phyloP scores from a whole-genome alignment of 1,140 invertebrate species.

The Sogatella furcifera region DNA sequence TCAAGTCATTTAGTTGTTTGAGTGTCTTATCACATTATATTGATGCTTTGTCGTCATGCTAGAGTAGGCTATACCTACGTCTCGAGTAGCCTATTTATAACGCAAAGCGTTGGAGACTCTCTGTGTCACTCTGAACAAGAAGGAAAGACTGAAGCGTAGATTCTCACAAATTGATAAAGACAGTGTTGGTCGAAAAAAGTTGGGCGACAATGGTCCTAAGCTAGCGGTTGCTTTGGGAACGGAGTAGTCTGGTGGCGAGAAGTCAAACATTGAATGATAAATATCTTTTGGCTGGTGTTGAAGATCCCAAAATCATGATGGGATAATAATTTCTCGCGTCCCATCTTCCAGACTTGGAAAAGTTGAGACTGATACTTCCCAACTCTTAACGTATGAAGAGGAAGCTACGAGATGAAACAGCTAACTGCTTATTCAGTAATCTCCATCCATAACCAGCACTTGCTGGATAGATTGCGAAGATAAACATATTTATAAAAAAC shows the following conservation, averaged over 20 bases:
- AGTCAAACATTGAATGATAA: constrained; percentile 79
- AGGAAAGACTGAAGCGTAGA: constrained; percentile 67
- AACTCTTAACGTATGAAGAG: constrained; percentile 97
- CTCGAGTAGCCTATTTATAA: constrained; percentile 93
- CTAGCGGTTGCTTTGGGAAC: constrained; percentile 50
- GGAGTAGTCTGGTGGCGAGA: constrained; percentile 53
- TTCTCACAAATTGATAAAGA: constrained; percentile 74
- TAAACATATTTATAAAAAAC: no score
- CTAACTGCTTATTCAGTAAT: no score
- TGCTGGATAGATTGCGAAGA: no score
- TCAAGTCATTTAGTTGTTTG: no score
- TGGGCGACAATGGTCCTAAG: constrained; percentile 79
- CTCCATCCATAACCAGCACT: no score
- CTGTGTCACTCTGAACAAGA: constrained; percentile 79
- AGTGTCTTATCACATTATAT: no score
- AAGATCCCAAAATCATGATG: constrained; percentile 98
- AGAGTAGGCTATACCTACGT: no score
- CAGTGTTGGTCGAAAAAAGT: constrained; percentile 68
- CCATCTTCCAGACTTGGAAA: constrained; percentile 92
- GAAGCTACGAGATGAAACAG: constrained; percentile 95
- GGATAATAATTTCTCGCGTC: constrained; percentile 92
- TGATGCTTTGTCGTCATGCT: constrained; percentile 80
- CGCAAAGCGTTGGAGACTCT: constrained; percentile 82
- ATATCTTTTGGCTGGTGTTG: constrained; percentile 95
- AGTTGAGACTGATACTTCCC: constrained; percentile 89